Evolutionary conservation across 2,888 invertebrate species (phyloP).

Genomic region (Tigriopus californicus): DNA sequence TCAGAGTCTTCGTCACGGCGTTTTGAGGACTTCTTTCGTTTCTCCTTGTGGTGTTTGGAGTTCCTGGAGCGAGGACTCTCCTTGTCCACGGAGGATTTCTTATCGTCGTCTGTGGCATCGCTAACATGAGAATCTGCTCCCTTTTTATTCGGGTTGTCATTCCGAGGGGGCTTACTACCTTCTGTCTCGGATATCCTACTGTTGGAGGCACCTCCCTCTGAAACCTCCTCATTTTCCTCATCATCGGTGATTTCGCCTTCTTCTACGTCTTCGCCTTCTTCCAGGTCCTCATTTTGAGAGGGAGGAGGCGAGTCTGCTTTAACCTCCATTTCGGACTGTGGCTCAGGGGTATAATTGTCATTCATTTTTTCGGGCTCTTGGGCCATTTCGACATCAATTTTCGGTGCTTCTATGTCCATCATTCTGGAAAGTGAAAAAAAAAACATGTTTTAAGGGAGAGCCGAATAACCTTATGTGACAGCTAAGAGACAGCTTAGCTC

Average conservation of each 20-base stretch:
- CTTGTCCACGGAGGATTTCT: neutral
- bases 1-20: neutral
- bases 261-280: constrained; percentile 20
- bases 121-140: neutral
- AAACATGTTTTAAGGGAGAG: too few species aligned
- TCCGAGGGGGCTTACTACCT: neutral
- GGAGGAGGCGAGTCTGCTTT: too few species aligned
- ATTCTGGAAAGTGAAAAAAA: too few species aligned
- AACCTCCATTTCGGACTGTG: too few species aligned
- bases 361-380: too few species aligned
- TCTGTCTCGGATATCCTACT: neutral
- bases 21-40: neutral
- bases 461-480: too few species aligned
- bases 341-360: too few species aligned
- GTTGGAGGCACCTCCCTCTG: neutral
- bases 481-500: too few species aligned
- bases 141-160: neutral
- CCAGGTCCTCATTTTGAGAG: constrained; percentile 16
- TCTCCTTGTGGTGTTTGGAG: neutral
- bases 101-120: neutral
- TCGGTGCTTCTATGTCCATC: too few species aligned
- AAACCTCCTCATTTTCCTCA: constrained; percentile 16
- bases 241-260: constrained; percentile 21
- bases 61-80: neutral
- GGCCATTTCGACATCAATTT: too few species aligned